phyloP scores from a whole-genome alignment of 1,140 invertebrate genomes.

The Littorina saxatilis region DNA sequence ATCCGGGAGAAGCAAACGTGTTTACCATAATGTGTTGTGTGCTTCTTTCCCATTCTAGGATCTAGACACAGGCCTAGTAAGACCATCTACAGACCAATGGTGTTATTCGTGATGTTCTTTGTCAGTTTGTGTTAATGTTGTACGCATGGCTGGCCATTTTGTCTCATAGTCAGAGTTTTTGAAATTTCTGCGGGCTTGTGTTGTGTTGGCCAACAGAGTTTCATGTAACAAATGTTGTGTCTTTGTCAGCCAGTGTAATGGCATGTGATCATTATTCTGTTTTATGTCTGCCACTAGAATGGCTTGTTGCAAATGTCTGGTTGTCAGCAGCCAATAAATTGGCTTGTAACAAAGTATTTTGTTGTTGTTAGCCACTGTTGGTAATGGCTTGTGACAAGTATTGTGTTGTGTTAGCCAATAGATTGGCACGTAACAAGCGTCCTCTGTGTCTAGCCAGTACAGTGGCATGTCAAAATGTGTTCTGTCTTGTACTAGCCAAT shows the following conservation, averaged over 20 bases:
- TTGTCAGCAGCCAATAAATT: neutral
- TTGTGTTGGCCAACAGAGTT: conserved; percentile 4
- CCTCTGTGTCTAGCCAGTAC: neutral
- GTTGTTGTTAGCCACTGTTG: neutral
- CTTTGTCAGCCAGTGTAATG: neutral
- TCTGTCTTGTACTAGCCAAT: neutral
- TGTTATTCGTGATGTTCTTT: no score
- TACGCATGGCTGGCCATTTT: no score
- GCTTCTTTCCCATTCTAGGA: conserved; percentile 32
- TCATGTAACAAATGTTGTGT: neutral
- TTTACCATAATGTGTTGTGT: neutral
- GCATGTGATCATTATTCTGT: neutral
- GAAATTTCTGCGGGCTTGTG: neutral
- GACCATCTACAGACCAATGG: neutral
- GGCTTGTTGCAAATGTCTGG: neutral
- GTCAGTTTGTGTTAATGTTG: no score
- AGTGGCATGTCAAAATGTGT: neutral
- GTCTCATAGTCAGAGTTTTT: neutral
- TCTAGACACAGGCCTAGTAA: conserved; percentile 47
- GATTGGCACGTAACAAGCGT: neutral
- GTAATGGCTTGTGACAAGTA: no score
- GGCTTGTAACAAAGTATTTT: neutral
- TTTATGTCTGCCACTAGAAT: neutral
- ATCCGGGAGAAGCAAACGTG: no score
- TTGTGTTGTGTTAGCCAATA: neutral